Conservation (phyloP, 2,888 invertebrate species). For the Epinotia ramella region DNA sequence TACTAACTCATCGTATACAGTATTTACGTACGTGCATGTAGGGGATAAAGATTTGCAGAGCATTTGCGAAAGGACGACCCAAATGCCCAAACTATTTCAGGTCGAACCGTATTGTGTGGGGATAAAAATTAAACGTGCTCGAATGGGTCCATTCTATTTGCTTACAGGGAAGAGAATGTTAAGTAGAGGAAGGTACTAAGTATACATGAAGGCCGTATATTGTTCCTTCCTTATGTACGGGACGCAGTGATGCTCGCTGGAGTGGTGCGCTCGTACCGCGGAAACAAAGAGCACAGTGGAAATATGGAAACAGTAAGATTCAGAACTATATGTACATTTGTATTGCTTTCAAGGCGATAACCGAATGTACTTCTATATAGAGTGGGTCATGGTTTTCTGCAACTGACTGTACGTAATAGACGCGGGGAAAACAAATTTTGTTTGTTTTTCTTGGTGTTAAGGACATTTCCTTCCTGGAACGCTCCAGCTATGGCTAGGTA, state of each 20-base stretch:
- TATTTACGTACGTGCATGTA: no score
- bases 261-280: constrained; percentile 34
- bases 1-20: no score
- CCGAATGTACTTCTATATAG: no score
- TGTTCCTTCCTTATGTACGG: neutral
- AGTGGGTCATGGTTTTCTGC: no score
- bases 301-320: constrained; percentile 19
- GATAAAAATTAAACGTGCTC: constrained; percentile 35
- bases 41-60: neutral
- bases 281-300: constrained; percentile 22
- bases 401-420: neutral
- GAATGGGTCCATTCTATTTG: constrained; percentile 37
- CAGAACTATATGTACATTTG: no score
- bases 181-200: constrained; percentile 2
- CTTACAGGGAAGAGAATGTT: constrained; percentile 1
- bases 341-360: no score
- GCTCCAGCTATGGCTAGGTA: no score
- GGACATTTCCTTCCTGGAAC: no score
- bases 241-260: constrained; percentile 18
- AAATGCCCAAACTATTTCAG: constrained; percentile 25
- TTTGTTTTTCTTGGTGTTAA: no score
- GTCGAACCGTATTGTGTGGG: constrained; percentile 18
- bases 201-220: neutral
- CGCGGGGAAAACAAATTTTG: neutral
- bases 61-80: neutral